Conservation (phyloP, 1,140 invertebrate species). For the Drosophila auraria region DNA sequence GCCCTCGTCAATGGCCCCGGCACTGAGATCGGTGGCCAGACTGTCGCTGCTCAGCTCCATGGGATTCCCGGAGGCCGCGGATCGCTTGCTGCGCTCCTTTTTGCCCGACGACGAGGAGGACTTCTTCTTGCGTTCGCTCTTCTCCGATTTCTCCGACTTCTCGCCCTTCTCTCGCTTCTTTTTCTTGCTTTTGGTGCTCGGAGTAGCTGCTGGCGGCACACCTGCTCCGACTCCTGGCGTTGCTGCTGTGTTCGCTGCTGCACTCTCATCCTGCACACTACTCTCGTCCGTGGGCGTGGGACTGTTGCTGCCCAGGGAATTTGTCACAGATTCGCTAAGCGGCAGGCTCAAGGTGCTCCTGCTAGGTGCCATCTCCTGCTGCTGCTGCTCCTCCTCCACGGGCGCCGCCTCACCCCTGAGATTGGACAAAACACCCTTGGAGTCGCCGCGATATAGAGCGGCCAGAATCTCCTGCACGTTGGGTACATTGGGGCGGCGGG, state of each 20-base stretch:
- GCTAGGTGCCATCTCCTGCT: slow-evolving; percentile 21
- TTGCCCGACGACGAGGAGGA: slow-evolving; percentile 51
- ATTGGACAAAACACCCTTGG: slow-evolving; percentile 72
- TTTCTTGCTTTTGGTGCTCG: slow-evolving; percentile 58
- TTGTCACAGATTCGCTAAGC: slow-evolving; percentile 75
- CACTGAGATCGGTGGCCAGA: slow-evolving; percentile 85
- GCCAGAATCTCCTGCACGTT: slow-evolving; percentile 83
- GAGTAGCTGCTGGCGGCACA: slow-evolving; percentile 13
- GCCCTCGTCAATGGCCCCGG: slow-evolving; percentile 85
- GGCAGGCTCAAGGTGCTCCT: slow-evolving; percentile 72
- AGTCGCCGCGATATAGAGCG: slow-evolving; percentile 81
- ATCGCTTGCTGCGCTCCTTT: slow-evolving; percentile 68
- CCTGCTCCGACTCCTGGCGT: slow-evolving; percentile 1
- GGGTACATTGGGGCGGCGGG: slow-evolving; percentile 82
- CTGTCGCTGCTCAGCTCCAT: slow-evolving; percentile 82
- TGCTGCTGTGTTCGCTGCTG: slow-evolving; percentile 7
- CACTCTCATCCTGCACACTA: slow-evolving; percentile 74
- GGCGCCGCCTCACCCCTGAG: slow-evolving; percentile 49
- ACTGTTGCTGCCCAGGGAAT: slow-evolving; percentile 80
- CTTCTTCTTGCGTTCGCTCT: slow-evolving; percentile 69
- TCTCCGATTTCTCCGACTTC: slow-evolving; percentile 60
- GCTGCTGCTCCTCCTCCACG: slow-evolving; percentile 15
- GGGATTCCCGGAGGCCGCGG: slow-evolving; percentile 15
- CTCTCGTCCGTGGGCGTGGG: slow-evolving; percentile 83
- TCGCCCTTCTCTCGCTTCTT: slow-evolving; percentile 69